A percentile compares a stretch with the other conserved stretches of the same genome.
Conservation (phyloP, 2,113 vertebrate genomes). For the Charadrius vociferus region DNA sequence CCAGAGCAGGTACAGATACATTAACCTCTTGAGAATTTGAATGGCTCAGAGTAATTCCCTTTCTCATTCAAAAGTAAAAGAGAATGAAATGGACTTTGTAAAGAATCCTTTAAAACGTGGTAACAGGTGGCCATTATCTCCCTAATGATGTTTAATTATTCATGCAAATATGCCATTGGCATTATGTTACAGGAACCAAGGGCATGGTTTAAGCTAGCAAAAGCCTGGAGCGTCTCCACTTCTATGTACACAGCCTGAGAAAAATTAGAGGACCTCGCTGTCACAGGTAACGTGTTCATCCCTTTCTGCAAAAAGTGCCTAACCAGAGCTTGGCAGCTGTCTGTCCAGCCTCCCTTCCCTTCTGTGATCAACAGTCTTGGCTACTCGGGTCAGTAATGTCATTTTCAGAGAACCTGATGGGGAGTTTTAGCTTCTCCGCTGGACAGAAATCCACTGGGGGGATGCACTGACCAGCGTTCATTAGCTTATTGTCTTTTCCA, state of each 20-base stretch:
- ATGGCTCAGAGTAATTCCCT: background rate
- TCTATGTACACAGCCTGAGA: background rate
- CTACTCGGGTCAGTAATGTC: background rate
- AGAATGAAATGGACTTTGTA: background rate
- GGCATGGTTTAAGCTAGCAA: background rate
- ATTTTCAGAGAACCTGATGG: background rate
- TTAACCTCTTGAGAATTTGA: background rate
- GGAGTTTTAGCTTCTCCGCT: background rate
- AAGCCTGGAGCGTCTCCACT: background rate
- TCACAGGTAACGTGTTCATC: fast-evolving
- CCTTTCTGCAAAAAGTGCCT: background rate
- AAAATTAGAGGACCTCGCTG: background rate
- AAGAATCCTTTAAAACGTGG: background rate
- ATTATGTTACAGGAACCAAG: background rate
- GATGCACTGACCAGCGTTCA: fast-evolving
- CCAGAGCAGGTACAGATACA: no score
- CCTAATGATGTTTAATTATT: background rate
- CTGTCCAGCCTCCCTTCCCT: background rate
- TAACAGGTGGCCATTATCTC: background rate
- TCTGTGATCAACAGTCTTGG: background rate
- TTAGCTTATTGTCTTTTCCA: background rate
- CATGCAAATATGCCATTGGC: background rate
- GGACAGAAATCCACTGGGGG: background rate
- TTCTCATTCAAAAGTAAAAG: background rate
- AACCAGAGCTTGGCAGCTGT: background rate